Evolutionary conservation across 2,888 invertebrate genomes (phyloP).

Genomic region (Eugnorisma glareosa): DNA sequence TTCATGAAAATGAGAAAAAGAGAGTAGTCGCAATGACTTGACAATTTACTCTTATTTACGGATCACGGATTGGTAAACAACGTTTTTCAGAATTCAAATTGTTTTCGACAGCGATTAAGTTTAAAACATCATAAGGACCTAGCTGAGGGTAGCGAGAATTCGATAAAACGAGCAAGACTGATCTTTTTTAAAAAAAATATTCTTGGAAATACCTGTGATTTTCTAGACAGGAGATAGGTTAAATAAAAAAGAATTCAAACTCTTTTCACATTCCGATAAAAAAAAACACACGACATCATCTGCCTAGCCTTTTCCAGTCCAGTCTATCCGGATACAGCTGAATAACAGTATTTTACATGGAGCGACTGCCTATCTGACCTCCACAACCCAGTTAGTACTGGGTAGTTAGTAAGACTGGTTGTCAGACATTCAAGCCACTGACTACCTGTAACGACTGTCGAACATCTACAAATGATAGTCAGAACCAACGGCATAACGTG

Average conservation of each 20-base stretch:
- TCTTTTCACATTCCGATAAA: too few relatives aligned
- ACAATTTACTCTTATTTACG: background rate
- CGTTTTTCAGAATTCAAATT: background rate
- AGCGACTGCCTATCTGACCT: background rate
- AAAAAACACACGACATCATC: too few relatives aligned
- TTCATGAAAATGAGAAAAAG: background rate
- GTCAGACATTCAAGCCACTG: background rate
- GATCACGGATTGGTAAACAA: background rate
- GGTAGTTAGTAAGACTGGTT: background rate
- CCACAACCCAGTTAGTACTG: background rate
- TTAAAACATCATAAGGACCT: background rate
- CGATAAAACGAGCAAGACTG: background rate
- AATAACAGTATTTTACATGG: background rate
- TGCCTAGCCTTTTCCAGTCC: background rate
- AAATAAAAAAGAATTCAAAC: too few relatives aligned
- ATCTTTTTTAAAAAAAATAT: background rate
- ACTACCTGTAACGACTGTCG: background rate
- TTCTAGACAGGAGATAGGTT: rapidly evolving
- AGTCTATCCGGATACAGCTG: background rate
- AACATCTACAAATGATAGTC: background rate
- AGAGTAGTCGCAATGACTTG: background rate
- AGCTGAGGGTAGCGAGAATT: background rate
- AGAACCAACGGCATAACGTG: background rate
- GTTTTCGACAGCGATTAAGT: background rate
- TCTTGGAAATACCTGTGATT: background rate